Base-by-base conservation (phyloP, 2,797 vertebrate species). In the Diglossa cyanea region DNA sequence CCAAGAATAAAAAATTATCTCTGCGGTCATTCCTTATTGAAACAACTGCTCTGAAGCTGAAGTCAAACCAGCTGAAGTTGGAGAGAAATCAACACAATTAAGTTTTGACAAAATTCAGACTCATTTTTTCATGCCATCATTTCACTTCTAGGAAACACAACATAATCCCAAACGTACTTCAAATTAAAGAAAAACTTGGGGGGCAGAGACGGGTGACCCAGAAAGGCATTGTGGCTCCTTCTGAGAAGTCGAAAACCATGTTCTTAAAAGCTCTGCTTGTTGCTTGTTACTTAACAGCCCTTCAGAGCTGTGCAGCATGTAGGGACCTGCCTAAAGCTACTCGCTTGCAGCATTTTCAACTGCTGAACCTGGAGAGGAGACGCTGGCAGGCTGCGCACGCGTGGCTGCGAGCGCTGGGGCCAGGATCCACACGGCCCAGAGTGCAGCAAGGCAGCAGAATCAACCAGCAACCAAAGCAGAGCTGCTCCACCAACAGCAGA, bases 301-400 rank as follows among this genome's bases (percentile, higher is more conserved):
- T 80, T 47, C 50, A 68, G 80, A 95, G 90, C 47, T 77, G 47
- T n/a, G 57, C 84, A 95, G 86, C 97, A 8, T 93, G 97, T 15
- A 93, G 90, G 74, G 75, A 72, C 98, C 91, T 97, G 97, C 97
- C 93, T 47, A 35, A 86, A 96, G 95, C 79, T 96, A 75, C 94
- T 96, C 95, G 87, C 91, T 93, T 92, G 90, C 85, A 90, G 58
- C 82, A 58, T 37, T 83, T 91, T 94, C 90, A 96, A 89, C 95
- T 94, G 81, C 76, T 86, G 93, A 96, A 92, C 92, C 50, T 62
- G 92, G 84, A 66, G 83, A 90, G 93, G 68, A 94, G 71, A 7
- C 16, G 68, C 0, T 73, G 7, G 87, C 61, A 37, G 21, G 90
- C 87, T 87, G 91, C 13, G 2, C 20, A 30, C 62, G 91, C 31